phyloP scores from a whole-genome alignment of 2,113 vertebrate species.

The Brachyhypopomus gauderio region DNA sequence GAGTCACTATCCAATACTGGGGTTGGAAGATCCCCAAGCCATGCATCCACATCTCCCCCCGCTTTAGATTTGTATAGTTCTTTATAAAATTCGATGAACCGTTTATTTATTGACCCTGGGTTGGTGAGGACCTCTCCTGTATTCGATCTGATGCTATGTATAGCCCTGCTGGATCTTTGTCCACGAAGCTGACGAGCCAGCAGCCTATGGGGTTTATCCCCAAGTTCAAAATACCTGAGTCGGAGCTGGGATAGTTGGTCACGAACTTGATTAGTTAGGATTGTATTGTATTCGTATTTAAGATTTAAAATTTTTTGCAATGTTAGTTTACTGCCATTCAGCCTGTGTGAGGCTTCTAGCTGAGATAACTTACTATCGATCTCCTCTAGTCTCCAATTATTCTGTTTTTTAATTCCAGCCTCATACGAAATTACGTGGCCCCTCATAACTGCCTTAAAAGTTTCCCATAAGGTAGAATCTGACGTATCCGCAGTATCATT shows the following conservation, averaged over 20 bases:
- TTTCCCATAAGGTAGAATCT: conserved; percentile 19
- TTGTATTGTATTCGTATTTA: too few relatives aligned
- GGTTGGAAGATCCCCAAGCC: not conserved
- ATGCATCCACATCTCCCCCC: not conserved
- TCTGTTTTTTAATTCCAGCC: conserved; percentile 6
- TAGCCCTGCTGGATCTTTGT: too few relatives aligned
- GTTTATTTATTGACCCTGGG: too few relatives aligned
- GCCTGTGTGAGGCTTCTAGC: not conserved
- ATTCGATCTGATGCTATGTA: too few relatives aligned
- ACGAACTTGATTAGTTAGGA: too few relatives aligned
- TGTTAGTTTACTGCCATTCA: not conserved
- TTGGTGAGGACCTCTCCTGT: too few relatives aligned
- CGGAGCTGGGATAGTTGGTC: too few relatives aligned
- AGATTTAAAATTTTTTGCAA: too few relatives aligned
- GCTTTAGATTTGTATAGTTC: not conserved
- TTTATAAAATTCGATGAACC: too few relatives aligned
- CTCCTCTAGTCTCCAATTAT: not conserved
- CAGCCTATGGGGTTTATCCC: too few relatives aligned
- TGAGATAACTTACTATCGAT: not conserved
- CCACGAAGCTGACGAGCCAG: too few relatives aligned
- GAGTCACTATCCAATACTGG: not conserved
- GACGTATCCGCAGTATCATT: not conserved
- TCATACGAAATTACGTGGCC: conserved; percentile 30
- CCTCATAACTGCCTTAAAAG: conserved; percentile 10
- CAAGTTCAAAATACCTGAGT: too few relatives aligned